A percentile compares a stretch with the other conserved stretches of the same genome.
phyloP scores from a whole-genome alignment of 2,113 vertebrate species.

The Brachypteracias leptosomus region DNA sequence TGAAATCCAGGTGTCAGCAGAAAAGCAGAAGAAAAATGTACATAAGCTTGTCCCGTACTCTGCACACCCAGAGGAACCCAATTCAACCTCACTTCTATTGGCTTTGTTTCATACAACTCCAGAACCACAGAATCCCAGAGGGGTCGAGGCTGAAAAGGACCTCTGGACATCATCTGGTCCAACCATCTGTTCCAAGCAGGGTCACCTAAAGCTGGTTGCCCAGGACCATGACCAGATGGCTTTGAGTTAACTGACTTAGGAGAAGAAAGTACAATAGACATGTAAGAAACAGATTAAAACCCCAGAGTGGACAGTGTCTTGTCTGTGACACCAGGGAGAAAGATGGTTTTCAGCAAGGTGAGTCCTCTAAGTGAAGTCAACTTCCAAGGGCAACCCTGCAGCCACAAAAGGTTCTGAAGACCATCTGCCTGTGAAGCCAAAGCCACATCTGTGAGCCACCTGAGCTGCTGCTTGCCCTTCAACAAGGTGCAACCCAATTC shows the following conservation, averaged over 20 bases:
- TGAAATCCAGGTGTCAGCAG: not conserved
- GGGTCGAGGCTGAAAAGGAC: not conserved
- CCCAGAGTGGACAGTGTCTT: not conserved
- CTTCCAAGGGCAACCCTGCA: not conserved
- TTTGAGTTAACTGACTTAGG: not conserved
- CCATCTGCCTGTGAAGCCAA: not conserved
- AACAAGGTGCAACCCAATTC: not conserved
- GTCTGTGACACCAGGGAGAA: not conserved
- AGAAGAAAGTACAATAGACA: accelerated
- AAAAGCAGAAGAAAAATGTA: not conserved
- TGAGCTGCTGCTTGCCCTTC: not conserved
- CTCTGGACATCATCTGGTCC: not conserved
- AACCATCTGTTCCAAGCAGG: not conserved
- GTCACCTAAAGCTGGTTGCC: not conserved
- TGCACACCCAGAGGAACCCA: not conserved
- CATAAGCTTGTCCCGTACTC: not conserved
- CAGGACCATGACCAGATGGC: not conserved
- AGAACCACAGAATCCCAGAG: not conserved
- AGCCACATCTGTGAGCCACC: not conserved
- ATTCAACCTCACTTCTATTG: not conserved
- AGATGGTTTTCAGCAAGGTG: accelerated
- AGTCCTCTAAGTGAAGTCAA: not conserved
- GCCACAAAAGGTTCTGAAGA: not conserved
- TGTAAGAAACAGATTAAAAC: not conserved
- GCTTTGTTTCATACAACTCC: not conserved